A percentile compares a stretch with the other conserved stretches of the same genome.
These are phyloP conservation scores for Eudorcas thomsonii DNA, from an alignment of 2,113 vertebrate genomes.

Conservation along the genomic window DNA sequence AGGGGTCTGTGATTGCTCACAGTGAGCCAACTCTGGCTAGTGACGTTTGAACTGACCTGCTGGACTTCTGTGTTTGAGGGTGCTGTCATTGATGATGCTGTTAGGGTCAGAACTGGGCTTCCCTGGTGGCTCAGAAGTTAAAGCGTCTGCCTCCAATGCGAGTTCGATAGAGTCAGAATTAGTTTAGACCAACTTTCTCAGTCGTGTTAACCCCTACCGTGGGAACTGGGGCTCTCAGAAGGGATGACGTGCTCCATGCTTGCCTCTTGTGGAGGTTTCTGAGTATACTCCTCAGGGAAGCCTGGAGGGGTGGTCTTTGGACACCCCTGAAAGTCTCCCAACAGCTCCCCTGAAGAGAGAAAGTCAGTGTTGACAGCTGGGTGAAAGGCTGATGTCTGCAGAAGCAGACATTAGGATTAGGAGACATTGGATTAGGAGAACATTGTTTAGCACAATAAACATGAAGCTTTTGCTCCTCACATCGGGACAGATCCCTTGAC, in stretches of 20 bases:
- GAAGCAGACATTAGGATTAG: background rate
- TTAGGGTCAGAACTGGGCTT: background rate
- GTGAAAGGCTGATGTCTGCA: background rate
- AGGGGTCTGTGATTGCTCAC: background rate
- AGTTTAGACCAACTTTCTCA: background rate
- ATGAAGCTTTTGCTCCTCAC: background rate
- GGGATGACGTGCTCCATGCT: too few relatives aligned
- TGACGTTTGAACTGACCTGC: background rate
- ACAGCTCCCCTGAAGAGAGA: background rate
- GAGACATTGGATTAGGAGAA: background rate
- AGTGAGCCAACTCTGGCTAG: background rate
- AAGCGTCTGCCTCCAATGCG: too few relatives aligned
- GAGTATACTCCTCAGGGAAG: background rate
- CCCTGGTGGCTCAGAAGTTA: too few relatives aligned
- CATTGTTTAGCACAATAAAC: background rate
- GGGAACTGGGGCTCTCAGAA: background rate
- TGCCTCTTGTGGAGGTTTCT: background rate
- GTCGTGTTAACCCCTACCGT: background rate
- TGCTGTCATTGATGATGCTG: background rate
- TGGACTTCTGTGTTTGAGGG: background rate
- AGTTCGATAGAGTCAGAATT: too few relatives aligned
- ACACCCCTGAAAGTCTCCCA: background rate
- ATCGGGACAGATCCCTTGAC: background rate
- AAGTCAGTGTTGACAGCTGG: background rate
- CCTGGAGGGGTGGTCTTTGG: background rate